Evolutionary conservation across 2,797 vertebrate genomes (phyloP), one percentile per base, ranked within the genome.

Genomic region (Channa striata): DNA sequence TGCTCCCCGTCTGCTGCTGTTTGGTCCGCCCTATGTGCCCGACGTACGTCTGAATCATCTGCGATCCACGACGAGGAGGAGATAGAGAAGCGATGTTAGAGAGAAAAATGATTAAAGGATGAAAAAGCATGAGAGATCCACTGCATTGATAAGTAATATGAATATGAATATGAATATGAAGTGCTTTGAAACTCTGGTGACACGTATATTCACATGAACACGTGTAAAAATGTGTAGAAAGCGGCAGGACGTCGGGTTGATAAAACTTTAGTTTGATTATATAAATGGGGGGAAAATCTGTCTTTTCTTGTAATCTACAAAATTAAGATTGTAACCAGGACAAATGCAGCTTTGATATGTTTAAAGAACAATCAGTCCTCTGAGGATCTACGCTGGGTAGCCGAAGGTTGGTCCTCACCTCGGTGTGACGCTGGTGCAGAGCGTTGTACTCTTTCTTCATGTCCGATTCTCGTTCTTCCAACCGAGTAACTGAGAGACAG

Each of bases 21-120:
- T 99, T 99, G 91, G 98, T 95, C 21, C 98, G 93, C 77, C 99
- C 98, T 46, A 99, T 98, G 90, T 99, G 96, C 59, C 98, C 98
- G 62, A 99, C 96, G 0, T 99, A 99, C 1, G 96, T 99, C 93
- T 99, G 98, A 82, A 99, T 99, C 97, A 99, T 99, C 98, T 99
- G 91, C 1, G 54, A 81, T 3, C 5, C 44, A 39, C 16, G 1
- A 5, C n/a, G 3, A 25, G 16, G 14, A 12, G 33, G n/a, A 59
- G 20, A 50, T 7, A 50, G 20, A 47, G 0, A 5, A 58, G 19
- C 43, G 0, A 0, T 21, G 34, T 36, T 0, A 71, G 13, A 11
- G 2, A 3, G n/a, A 51, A 25, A 19, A 23, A 19, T 25, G 0
- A 25, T 6, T 14, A 20, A 30, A 17, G 52, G 33, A 36, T 0